Conservation (phyloP, 2,888 invertebrate species). For the Reticulitermes lucifugus region DNA sequence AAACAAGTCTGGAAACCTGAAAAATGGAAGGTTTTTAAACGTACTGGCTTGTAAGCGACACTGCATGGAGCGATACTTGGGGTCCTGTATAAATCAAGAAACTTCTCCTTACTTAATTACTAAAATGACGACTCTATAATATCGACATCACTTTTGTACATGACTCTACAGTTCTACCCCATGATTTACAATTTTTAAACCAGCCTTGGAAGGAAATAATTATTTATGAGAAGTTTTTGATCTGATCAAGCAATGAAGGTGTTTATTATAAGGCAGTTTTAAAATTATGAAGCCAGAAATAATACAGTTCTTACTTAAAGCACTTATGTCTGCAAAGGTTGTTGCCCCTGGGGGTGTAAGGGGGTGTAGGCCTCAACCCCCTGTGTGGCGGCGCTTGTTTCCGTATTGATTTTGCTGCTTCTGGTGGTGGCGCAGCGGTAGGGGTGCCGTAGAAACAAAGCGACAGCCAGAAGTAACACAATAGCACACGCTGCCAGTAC, state of each 20-base stretch:
- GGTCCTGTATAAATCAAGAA: too few relatives aligned
- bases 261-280: neutral
- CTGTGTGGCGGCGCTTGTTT: conserved; percentile 32
- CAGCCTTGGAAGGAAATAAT: neutral
- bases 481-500: conserved; percentile 18
- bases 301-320: neutral
- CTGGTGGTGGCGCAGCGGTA: conserved; percentile 1
- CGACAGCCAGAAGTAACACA: conserved; percentile 9
- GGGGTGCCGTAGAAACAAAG: conserved; percentile 29
- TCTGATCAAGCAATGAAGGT: too few relatives aligned
- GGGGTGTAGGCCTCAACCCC: conserved; percentile 25
- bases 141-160: too few relatives aligned
- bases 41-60: too few relatives aligned
- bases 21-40: too few relatives aligned
- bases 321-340: conserved; percentile 24
- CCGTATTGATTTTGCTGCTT: conserved; percentile 33
- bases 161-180: too few relatives aligned
- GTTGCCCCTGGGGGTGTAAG: conserved; percentile 22
- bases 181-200: neutral
- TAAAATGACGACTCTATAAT: too few relatives aligned
- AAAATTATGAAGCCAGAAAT: neutral
- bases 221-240: too few relatives aligned
- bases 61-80: too few relatives aligned
- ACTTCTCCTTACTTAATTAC: too few relatives aligned
- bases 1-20: too few relatives aligned